A percentile compares a stretch with the other conserved stretches of the same genome.
These are phyloP conservation scores for Drosophila kanekoi DNA, from an alignment of 2,888 invertebrate species.

Conservation along the genomic window DNA sequence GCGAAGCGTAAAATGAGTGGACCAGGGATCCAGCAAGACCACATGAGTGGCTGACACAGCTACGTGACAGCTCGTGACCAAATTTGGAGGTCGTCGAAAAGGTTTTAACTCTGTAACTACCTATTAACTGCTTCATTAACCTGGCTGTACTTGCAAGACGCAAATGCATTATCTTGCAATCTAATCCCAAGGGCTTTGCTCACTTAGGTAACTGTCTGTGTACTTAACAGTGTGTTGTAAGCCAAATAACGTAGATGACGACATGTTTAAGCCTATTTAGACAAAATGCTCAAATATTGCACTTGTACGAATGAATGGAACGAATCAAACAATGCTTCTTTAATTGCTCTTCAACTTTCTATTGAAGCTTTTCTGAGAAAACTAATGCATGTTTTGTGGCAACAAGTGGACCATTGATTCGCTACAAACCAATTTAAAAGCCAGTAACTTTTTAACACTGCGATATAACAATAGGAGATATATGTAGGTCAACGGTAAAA, in stretches of 20 bases:
- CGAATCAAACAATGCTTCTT: neutral
- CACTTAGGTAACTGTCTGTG: neutral
- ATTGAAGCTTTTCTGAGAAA: conserved; percentile 1
- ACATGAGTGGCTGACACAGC: neutral
- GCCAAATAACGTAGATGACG: too few relatives aligned
- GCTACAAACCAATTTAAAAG: neutral
- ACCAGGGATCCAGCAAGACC: neutral
- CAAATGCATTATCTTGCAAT: neutral
- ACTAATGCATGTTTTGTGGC: neutral
- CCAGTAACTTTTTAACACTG: neutral
- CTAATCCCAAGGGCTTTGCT: neutral
- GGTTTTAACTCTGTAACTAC: conserved; percentile 5
- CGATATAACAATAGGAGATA: neutral
- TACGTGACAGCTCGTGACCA: conserved; percentile 28
- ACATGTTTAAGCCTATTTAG: too few relatives aligned
- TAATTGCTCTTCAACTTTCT: neutral
- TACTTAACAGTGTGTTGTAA: neutral
- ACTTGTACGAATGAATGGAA: neutral
- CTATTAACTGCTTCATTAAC: neutral
- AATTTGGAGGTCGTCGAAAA: conserved; percentile 29
- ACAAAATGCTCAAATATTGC: neutral
- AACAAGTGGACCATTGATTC: neutral
- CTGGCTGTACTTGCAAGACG: neutral
- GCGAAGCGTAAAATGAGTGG: neutral
- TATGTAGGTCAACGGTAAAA: neutral